Evolutionary conservation across 2,113 vertebrate species (phyloP), one percentile per base, ranked within the genome.

Genomic region (Tonatia bakeri): DNA sequence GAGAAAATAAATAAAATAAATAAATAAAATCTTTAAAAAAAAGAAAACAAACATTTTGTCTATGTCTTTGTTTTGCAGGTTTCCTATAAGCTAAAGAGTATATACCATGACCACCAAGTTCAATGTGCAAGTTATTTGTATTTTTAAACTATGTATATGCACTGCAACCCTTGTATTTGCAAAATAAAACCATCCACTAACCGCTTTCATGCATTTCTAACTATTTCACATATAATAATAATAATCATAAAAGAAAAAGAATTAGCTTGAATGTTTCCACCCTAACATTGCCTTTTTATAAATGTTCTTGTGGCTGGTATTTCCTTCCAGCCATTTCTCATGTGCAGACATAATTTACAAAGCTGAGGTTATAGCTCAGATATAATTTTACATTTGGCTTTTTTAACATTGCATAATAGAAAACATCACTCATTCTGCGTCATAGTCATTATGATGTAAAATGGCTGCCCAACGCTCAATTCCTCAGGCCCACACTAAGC

Each of bases 341-440:
- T 69, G 31, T 85, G n/a, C 52, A 85, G 40, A 87, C 80, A 85
- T 97, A 81, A 95, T 94, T 97, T 97, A 94, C 56, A 93, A 82
- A 89, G 40, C 61, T 93, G 80, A 77, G 93, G 92, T 87, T 86
- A 45, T 40, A 83, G 64, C 70, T 80, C 26, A 69, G 31, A 77
- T 67, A 54, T 52, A 93, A 96, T 93, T 97, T 94, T 91, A 96
- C 52, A 92, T 72, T 95, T 94, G 89, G 82, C 59, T 95, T 85
- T 97, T 91, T 92, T 73, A 91, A 95, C 28, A 73, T 22, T 73
- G 52, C 84, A 90, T 95, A 94, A 94, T 82, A 91, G 43, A 45
- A 86, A 87, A 43, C 28, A 77, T 93, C 95, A 90, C 76, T 97
- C 81, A 97, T 95, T 90, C 92, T 97, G 65, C 70, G 92, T 94